A percentile compares a stretch with the other conserved stretches of the same genome.
Conservation (phyloP, 2,888 invertebrate species). For the Tholera decimalis region DNA sequence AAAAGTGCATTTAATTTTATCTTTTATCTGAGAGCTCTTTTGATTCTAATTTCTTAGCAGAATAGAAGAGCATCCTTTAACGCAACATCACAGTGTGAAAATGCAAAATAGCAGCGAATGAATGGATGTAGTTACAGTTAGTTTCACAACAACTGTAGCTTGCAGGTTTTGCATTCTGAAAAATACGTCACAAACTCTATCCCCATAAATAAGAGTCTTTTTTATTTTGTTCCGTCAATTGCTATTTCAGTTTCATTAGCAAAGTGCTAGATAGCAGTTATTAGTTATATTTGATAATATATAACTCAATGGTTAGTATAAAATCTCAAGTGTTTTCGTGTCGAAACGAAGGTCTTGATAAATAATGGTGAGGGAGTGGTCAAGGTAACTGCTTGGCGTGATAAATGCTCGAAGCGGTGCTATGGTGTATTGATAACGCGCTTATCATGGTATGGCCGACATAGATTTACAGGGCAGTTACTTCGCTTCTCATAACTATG, state of each 20-base stretch:
- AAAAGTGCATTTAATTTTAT: background rate
- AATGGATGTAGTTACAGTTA: conserved; percentile 52
- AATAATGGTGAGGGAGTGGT: conserved; percentile 68
- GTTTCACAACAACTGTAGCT: conserved; percentile 51
- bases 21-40: background rate
- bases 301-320: conserved; percentile 55
- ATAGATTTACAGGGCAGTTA: conserved; percentile 35
- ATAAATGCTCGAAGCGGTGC: conserved; percentile 36
- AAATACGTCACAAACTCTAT: conserved; percentile 21
- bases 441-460: conserved; percentile 51
- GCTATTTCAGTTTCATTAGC: conserved; percentile 42
- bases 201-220: conserved; percentile 18
- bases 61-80: conserved; percentile 11
- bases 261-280: conserved; percentile 40
- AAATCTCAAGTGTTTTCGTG: conserved; percentile 63
- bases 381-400: conserved; percentile 61
- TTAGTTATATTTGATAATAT: conserved; percentile 15
- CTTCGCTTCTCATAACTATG: conserved; percentile 23
- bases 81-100: conserved; percentile 26
- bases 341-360: conserved; percentile 64
- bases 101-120: conserved; percentile 39
- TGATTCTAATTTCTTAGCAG: conserved; percentile 6
- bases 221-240: conserved; percentile 27
- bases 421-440: conserved; percentile 52
- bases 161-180: conserved; percentile 38